Conservation (phyloP, 1,140 invertebrate genomes). For the Drosophila bipectinata region DNA sequence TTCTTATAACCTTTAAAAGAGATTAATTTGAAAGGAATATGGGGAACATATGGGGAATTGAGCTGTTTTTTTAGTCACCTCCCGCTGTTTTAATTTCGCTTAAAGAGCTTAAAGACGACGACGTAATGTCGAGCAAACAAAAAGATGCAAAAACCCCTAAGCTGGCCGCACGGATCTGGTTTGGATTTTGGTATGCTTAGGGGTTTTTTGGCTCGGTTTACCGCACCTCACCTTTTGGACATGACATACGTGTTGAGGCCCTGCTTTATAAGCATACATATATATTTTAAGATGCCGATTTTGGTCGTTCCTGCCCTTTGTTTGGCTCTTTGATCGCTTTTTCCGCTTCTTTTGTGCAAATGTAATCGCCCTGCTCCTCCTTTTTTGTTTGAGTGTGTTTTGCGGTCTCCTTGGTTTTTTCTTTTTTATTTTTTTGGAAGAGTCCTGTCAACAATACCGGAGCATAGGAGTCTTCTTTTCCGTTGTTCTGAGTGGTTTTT, state of each 20-base stretch:
- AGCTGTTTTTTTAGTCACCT: constrained; percentile 6
- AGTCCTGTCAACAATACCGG: constrained; percentile 48
- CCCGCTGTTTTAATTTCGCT: constrained; percentile 73
- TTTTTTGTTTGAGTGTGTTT: constrained; percentile 62
- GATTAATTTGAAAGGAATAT: background rate
- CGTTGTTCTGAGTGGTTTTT: constrained; percentile 43
- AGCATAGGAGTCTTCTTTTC: constrained; percentile 40
- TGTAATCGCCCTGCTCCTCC: constrained; percentile 13
- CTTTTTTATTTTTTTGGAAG: constrained; percentile 8
- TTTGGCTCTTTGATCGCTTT: constrained; percentile 75
- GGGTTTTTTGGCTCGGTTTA: constrained; percentile 35
- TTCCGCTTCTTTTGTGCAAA: constrained; percentile 72
- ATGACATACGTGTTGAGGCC: constrained; percentile 37
- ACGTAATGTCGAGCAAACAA: constrained; percentile 55
- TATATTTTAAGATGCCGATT: constrained; percentile 16
- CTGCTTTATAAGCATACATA: constrained; percentile 19
- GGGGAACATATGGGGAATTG: background rate
- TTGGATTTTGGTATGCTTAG: constrained; percentile 34
- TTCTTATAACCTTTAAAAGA: too few species aligned
- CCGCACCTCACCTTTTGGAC: constrained; percentile 28
- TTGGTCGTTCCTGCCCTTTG: constrained; percentile 31
- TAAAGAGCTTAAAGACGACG: constrained; percentile 70
- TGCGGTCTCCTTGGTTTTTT: constrained; percentile 45
- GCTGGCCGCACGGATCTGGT: constrained; percentile 56
- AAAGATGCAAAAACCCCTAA: constrained; percentile 52